Percentiles rank a stretch among this genome's conserved stretches.
Evolutionary conservation across 2,888 invertebrate species (phyloP).

Genomic region (Tortricodes alternella): DNA sequence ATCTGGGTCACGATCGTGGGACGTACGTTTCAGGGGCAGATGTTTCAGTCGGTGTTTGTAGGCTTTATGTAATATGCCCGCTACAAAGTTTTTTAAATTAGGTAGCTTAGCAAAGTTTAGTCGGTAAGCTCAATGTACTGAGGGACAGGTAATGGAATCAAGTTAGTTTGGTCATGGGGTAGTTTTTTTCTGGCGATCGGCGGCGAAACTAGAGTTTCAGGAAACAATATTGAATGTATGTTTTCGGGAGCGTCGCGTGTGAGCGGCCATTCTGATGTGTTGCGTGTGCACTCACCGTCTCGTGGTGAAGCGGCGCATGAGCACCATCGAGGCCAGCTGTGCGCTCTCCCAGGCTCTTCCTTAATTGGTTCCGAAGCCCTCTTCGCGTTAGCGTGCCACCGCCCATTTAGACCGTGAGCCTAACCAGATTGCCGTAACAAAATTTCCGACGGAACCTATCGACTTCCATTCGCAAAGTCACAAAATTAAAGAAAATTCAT

Average conservation of each 20-base stretch:
- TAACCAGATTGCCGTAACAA: slow-evolving; percentile 79
- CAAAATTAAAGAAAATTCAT: slow-evolving; percentile 53
- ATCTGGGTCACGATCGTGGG: slow-evolving; percentile 57
- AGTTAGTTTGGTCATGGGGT: slow-evolving; percentile 69
- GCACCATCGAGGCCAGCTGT: slow-evolving; percentile 80
- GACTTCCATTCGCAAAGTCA: slow-evolving; percentile 56
- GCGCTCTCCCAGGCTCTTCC: slow-evolving; percentile 76
- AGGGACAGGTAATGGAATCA: slow-evolving; percentile 54
- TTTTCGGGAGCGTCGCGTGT: slow-evolving; percentile 14
- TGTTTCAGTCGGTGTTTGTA: background rate
- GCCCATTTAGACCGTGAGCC: slow-evolving; percentile 73
- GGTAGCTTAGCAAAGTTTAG: slow-evolving; percentile 53
- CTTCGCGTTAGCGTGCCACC: slow-evolving; percentile 74
- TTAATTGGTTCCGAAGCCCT: slow-evolving; percentile 81
- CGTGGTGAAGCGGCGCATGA: slow-evolving; percentile 66
- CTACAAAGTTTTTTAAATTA: slow-evolving; percentile 43
- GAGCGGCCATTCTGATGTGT: slow-evolving; percentile 34
- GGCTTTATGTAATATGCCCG: background rate
- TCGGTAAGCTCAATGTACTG: slow-evolving; percentile 43
- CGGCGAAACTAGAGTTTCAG: too few species aligned
- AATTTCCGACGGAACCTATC: slow-evolving; percentile 74
- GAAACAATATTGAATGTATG: background rate
- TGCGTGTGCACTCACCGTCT: slow-evolving; percentile 63
- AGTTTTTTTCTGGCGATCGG: slow-evolving; percentile 66
- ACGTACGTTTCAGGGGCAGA: slow-evolving; percentile 37